Conservation (phyloP, 2,888 invertebrate genomes). For the Drosophila buzzatii region DNA sequence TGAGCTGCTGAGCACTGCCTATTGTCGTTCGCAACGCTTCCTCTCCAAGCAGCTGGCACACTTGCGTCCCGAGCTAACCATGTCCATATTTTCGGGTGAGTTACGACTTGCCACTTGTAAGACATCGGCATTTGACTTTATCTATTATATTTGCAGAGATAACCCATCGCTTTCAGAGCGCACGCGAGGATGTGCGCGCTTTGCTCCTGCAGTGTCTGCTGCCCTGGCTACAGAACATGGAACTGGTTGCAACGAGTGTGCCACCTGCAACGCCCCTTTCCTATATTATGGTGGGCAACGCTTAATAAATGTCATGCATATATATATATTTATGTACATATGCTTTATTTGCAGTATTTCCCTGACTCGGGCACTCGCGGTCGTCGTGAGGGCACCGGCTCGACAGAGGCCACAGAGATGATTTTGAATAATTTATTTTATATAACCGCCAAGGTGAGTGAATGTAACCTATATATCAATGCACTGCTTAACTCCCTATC, state of each 20-base stretch:
- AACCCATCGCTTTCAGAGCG: conserved; percentile 97
- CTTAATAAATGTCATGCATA: not conserved
- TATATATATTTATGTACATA: not conserved
- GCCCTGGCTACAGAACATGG: conserved; percentile 99
- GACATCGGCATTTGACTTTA: not conserved
- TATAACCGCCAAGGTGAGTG: conserved; percentile 95
- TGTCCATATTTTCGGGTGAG: conserved; percentile 99
- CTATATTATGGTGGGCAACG: conserved; percentile 90
- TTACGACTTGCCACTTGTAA: conserved; percentile 26
- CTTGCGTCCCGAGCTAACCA: conserved; percentile 98
- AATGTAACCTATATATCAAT: conserved; percentile 11
- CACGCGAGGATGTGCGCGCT: conserved; percentile 96
- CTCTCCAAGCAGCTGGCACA: conserved; percentile 96
- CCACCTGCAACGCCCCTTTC: conserved; percentile 95
- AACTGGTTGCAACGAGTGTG: conserved; percentile 97
- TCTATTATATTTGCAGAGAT: conserved; percentile 89
- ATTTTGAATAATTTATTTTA: conserved; percentile 99
- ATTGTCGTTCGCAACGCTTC: conserved; percentile 96
- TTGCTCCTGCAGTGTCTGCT: conserved; percentile 95
- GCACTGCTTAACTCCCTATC: conserved; percentile 5
- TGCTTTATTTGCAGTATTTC: conserved; percentile 86
- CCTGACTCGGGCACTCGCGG: conserved; percentile 88
- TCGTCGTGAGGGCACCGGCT: conserved; percentile 97
- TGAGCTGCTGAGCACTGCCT: conserved; percentile 93
- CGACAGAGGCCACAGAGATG: conserved; percentile 99